Evolutionary conservation across 2,888 invertebrate species (phyloP).

Genomic region (Stomorhina lunata): DNA sequence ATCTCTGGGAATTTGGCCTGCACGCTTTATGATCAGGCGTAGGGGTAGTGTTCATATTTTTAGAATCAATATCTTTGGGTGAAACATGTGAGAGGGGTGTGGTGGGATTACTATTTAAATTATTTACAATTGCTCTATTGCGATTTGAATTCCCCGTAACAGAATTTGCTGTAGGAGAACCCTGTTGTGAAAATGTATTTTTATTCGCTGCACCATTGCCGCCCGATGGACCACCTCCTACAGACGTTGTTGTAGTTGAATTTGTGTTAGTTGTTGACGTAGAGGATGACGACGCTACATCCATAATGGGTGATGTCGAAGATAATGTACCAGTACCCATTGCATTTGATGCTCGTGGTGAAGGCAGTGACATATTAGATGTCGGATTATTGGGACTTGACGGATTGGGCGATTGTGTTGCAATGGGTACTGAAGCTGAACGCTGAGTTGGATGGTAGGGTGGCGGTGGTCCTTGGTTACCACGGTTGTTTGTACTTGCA

Average conservation of each 20-base stretch:
- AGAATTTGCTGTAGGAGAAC: conserved; percentile 65
- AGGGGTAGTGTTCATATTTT: conserved; percentile 44
- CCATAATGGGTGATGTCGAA: conserved; percentile 85
- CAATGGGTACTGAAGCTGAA: conserved; percentile 87
- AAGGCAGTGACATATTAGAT: conserved; percentile 87
- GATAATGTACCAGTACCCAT: conserved; percentile 82
- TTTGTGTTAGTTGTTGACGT: conserved; percentile 67
- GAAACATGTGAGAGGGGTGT: conserved; percentile 85
- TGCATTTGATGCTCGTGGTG: conserved; percentile 81
- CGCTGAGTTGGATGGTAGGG: conserved; percentile 88
- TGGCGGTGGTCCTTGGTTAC: conserved; percentile 87
- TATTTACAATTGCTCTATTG: conserved; percentile 79
- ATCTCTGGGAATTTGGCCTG: conserved; percentile 51
- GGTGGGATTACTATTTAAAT: conserved; percentile 84
- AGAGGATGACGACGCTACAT: conserved; percentile 73
- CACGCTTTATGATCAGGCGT: conserved; percentile 31
- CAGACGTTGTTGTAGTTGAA: conserved; percentile 81
- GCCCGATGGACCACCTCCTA: conserved; percentile 69
- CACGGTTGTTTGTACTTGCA: conserved; percentile 77
- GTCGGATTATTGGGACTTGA: conserved; percentile 87
- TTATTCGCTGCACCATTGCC: conserved; percentile 67
- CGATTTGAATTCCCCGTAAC: conserved; percentile 63
- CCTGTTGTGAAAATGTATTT: conserved; percentile 71
- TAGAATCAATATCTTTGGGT: conserved; percentile 79
- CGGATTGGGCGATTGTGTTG: conserved; percentile 87